Conservation (phyloP, 1,140 invertebrate genomes). For the Drosophila aff. region DNA sequence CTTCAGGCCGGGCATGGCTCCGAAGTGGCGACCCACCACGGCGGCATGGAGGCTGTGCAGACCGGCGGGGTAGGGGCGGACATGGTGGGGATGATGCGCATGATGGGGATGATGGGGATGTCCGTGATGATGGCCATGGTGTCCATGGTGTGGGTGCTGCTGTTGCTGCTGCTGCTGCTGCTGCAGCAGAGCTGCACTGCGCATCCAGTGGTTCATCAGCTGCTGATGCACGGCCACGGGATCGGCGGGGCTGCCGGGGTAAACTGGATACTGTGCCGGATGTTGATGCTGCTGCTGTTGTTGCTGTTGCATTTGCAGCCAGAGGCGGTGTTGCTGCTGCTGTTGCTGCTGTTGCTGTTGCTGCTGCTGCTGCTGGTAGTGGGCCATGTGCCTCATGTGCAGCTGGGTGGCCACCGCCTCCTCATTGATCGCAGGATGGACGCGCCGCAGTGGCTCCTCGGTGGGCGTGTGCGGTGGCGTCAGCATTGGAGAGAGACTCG, state of each 20-base stretch:
- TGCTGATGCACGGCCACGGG: conserved; percentile 85
- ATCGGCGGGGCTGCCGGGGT: conserved; percentile 78
- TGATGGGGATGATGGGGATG: conserved; percentile 50
- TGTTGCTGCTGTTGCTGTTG: conserved; percentile 67
- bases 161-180: conserved; percentile 68
- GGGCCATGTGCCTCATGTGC: conserved; percentile 75
- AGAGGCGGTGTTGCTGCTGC: conserved; percentile 74
- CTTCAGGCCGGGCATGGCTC: conserved; percentile 86
- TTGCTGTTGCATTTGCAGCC: conserved; percentile 67
- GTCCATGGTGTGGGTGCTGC: conserved; percentile 52
- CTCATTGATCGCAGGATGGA: conserved; percentile 67
- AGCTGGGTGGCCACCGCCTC: conserved; percentile 69
- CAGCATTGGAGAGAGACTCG: conserved; percentile 87
- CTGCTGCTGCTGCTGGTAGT: conserved; percentile 71
- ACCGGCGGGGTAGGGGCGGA: conserved; percentile 81
- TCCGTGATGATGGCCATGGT: conserved; percentile 44
- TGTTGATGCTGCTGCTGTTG: conserved; percentile 63
- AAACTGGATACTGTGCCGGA: conserved; percentile 61
- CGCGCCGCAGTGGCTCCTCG: conserved; percentile 85
- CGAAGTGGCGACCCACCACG: conserved; percentile 75
- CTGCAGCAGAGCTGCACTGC: conserved; percentile 88
- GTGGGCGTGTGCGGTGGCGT: conserved; percentile 91
- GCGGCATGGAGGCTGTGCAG: conserved; percentile 71
- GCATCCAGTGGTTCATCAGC: conserved; percentile 90
- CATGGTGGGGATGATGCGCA: conserved; percentile 60